These are phyloP conservation scores for Stylophora pistillata DNA, from an alignment of 64 coral and sea anemone species.

Conservation along the genomic window DNA sequence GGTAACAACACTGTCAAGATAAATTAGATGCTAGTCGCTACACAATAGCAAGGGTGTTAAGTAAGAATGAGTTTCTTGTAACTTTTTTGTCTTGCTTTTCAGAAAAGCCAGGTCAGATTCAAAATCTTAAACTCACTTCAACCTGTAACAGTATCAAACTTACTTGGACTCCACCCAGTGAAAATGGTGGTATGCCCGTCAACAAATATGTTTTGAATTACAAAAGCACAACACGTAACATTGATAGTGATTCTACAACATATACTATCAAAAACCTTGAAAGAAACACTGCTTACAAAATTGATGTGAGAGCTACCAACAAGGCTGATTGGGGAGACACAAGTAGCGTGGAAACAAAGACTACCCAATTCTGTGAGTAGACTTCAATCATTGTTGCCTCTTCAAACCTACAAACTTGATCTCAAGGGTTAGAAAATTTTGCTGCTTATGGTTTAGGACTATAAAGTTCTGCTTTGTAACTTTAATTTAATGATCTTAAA, in stretches of 20 bases:
- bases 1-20: neutral
- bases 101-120: slow-evolving; percentile 16
- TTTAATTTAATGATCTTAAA: no score
- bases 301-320: slow-evolving; percentile 25
- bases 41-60: neutral
- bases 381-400: neutral
- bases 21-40: neutral
- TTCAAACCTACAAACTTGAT: no score
- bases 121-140: neutral
- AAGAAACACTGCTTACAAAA: slow-evolving; percentile 9
- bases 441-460: no score
- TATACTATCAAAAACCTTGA: slow-evolving; percentile 25
- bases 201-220: slow-evolving; percentile 40
- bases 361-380: slow-evolving; percentile 58
- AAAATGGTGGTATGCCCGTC: slow-evolving; percentile 51
- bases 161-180: slow-evolving; percentile 21
- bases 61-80: neutral
- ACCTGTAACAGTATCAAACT: slow-evolving; percentile 28
- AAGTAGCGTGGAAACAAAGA: neutral
- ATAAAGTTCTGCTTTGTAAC: no score
- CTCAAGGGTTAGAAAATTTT: no score
- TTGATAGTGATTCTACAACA: slow-evolving; percentile 20
- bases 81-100: neutral
- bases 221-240: neutral
- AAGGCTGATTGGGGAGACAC: neutral